Evolutionary conservation across 2,113 vertebrate genomes (phyloP).

Genomic region (Nematolebias whitei): DNA sequence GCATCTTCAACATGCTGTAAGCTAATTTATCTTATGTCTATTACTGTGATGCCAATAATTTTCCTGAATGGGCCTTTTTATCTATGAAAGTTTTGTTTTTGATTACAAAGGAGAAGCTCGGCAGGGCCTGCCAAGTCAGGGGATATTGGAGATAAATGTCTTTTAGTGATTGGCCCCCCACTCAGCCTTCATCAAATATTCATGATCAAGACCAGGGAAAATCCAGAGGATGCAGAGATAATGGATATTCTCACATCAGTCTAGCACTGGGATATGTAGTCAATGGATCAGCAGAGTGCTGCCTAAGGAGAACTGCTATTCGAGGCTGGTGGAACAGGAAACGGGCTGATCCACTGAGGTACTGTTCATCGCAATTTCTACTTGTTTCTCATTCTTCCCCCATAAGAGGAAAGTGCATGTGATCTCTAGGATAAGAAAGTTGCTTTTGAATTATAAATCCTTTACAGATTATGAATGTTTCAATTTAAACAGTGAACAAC

Average conservation of each 20-base stretch:
- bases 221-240: constrained; percentile 67
- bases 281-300: constrained; percentile 35
- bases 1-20: constrained; percentile 14
- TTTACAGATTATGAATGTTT: constrained; percentile 11
- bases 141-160: constrained; percentile 81
- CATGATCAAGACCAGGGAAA: constrained; percentile 77
- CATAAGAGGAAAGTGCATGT: neutral
- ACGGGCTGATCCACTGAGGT: constrained; percentile 29
- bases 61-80: constrained; percentile 31
- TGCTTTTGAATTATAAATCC: constrained; percentile 16
- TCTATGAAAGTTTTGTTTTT: constrained; percentile 55
- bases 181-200: constrained; percentile 84
- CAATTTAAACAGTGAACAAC: constrained; percentile 10
- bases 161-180: constrained; percentile 75
- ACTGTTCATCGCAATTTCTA: constrained; percentile 26
- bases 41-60: constrained; percentile 19
- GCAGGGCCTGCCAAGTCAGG: constrained; percentile 68
- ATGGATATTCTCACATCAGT: constrained; percentile 54
- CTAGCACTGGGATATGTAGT: constrained; percentile 37
- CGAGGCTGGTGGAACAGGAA: constrained; percentile 12
- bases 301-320: constrained; percentile 18
- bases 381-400: constrained; percentile 1
- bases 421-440: constrained; percentile 9
- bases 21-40: constrained; percentile 29
- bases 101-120: constrained; percentile 43